Evolutionary conservation across 2,888 invertebrate species (phyloP), one percentile per base, ranked within the genome.

Genomic region (Alloplasta piceator): DNA sequence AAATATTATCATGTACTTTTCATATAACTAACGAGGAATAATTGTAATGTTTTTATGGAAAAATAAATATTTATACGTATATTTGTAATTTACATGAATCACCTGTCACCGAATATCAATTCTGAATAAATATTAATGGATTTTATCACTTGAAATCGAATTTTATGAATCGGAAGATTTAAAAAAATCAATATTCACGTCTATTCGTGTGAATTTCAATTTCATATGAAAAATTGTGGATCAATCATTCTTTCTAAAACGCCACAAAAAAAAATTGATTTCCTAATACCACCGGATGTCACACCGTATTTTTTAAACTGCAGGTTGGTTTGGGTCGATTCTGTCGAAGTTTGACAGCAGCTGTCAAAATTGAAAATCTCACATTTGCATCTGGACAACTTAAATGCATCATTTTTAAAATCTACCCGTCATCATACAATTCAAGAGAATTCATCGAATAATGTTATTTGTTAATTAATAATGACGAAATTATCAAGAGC

Each of bases 41-140:
- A 86, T 83, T 86, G 87, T 88, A 88, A 87, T 86, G 86, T 89
- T 89, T 89, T 87, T 88, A 87, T 88, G 85, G 84, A 86, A 82
- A 84, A 85, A 86, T 86, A 86, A 85, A 86, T 84, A 88, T 88
- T 87, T 88, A 86, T 87, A 88, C 85, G 83, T 84, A 76, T 83
- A 46, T 50, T 5, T 3, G 26, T n/a, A n/a, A n/a, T n/a, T n/a
- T n/a, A n/a, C n/a, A n/a, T n/a, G n/a, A n/a, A n/a, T 26, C 26
- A 3, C 26, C 26, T 26, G 26, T 26, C 26, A 26, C 26, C 26
- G 26, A 26, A 26, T 26, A 26, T 26, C 26, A 26, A 26, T 26
- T 3, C 26, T 26, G 26, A 26, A 26, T 26, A 26, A 26, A 26
- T 26, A 26, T 26, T 1, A 26, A 26, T 26, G 3, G 26, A 26